A percentile compares a stretch with the other conserved stretches of the same genome.
Evolutionary conservation across 1,140 invertebrate species (phyloP).

Genomic region (Medauroidea extradentata): DNA sequence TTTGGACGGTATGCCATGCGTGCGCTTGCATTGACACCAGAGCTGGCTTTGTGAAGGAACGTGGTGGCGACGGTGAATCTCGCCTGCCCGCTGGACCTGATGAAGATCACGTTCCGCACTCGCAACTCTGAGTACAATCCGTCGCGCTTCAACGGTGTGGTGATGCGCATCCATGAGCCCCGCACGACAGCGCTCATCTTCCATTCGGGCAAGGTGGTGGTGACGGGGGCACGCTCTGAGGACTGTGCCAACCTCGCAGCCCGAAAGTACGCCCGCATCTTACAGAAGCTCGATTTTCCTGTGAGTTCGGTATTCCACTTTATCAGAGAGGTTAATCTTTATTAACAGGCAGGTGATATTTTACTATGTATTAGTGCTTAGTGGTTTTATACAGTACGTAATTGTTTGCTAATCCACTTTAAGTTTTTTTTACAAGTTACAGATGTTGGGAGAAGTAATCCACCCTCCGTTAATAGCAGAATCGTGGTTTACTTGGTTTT

Average conservation of each 20-base stretch:
- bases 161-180: slow-evolving; percentile 97
- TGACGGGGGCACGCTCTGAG: slow-evolving; percentile 96
- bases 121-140: slow-evolving; percentile 99
- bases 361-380: too few relatives aligned
- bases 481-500: too few relatives aligned
- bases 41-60: slow-evolving; percentile 55
- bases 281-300: slow-evolving; percentile 96
- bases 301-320: slow-evolving; percentile 50
- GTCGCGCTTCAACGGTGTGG: slow-evolving; percentile 94
- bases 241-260: slow-evolving; percentile 88
- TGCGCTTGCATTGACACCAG: too few relatives aligned
- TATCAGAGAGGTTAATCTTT: background rate
- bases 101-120: slow-evolving; percentile 91
- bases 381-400: too few relatives aligned
- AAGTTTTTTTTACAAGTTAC: too few relatives aligned
- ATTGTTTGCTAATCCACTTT: too few relatives aligned
- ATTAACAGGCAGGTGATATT: too few relatives aligned
- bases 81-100: slow-evolving; percentile 78
- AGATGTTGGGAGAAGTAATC: too few relatives aligned
- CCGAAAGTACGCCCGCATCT: slow-evolving; percentile 95
- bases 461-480: too few relatives aligned
- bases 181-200: slow-evolving; percentile 97
- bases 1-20: too few relatives aligned
- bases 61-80: slow-evolving; percentile 95
- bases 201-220: slow-evolving; percentile 97